These are phyloP conservation scores for Apteryx mantelli DNA, from an alignment of 2,113 vertebrate species.

Conservation along the genomic window DNA sequence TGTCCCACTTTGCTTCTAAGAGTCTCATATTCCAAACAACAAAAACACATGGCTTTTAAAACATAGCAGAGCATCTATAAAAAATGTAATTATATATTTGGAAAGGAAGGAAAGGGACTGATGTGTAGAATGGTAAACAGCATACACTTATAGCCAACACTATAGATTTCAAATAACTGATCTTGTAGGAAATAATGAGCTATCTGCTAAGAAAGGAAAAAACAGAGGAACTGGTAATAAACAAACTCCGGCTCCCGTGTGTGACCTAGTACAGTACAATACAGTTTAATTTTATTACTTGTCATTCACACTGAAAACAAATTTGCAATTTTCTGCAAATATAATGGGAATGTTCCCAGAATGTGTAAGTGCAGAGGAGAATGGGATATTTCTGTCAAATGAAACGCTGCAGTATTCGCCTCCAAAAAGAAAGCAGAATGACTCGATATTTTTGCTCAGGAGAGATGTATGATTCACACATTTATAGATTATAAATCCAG, in stretches of 20 bases:
- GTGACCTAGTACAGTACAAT: conserved; percentile 64
- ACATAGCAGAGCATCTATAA: background rate
- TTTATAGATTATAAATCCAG: background rate
- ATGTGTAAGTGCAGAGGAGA: conserved; percentile 16
- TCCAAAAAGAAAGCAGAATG: background rate
- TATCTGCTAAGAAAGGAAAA: conserved; percentile 64
- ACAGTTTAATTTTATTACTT: conserved; percentile 73
- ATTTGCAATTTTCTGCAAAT: conserved; percentile 68
- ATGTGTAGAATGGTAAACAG: conserved; percentile 50
- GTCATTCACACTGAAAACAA: conserved; percentile 64
- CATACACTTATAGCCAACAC: conserved; percentile 39
- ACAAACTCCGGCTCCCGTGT: conserved; percentile 52
- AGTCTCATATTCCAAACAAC: conserved; percentile 6
- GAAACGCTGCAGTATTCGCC: background rate
- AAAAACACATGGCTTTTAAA: background rate
- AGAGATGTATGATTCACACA: background rate
- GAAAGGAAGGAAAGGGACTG: conserved; percentile 16
- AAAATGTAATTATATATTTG: conserved; percentile 64
- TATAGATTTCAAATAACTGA: conserved; percentile 65
- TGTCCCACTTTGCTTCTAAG: conserved; percentile 8
- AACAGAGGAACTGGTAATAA: conserved; percentile 58
- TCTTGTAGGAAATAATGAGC: conserved; percentile 74
- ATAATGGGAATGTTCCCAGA: conserved; percentile 61
- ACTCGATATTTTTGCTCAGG: conserved; percentile 4
- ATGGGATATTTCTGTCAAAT: conserved; percentile 50